These are phyloP conservation scores for Hypomesus transpacificus DNA, from an alignment of 2,113 vertebrate species.

Conservation along the genomic window DNA sequence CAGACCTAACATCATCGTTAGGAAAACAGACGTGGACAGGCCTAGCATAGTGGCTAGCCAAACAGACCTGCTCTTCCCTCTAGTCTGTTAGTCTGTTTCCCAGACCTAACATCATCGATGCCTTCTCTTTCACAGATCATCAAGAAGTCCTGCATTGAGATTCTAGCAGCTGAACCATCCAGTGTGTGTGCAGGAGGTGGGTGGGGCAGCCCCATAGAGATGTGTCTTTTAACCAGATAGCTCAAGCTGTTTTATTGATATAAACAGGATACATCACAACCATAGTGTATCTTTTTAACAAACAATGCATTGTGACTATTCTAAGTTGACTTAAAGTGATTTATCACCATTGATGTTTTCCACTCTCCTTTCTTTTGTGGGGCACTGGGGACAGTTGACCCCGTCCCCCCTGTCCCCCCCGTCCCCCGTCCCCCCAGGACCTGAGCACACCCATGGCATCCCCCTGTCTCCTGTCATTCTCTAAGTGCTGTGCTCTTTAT, in stretches of 20 bases:
- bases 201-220: constrained; percentile 45
- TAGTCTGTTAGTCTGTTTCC: not conserved
- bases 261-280: too few relatives aligned
- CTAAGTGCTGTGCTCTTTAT: constrained; percentile 30
- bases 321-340: too few relatives aligned
- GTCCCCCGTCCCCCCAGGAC: constrained; percentile 16
- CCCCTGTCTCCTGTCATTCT: constrained; percentile 13
- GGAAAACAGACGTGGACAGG: not conserved
- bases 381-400: not conserved
- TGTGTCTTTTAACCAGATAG: too few relatives aligned
- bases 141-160: constrained; percentile 86
- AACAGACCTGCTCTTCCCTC: not conserved
- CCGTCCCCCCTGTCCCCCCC: too few relatives aligned
- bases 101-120: not conserved
- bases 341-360: too few relatives aligned
- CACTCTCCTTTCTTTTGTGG: too few relatives aligned
- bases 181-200: constrained; percentile 85
- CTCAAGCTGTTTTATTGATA: too few relatives aligned
- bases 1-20: not conserved
- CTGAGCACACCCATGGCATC: constrained; percentile 2
- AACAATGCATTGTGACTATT: too few relatives aligned
- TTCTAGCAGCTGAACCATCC: constrained; percentile 81
- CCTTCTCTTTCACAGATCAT: constrained; percentile 72
- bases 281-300: too few relatives aligned
- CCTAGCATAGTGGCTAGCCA: not conserved